These are phyloP conservation scores for Chironomus tentans DNA, from an alignment of 2,888 invertebrate species.

Conservation along the genomic window DNA sequence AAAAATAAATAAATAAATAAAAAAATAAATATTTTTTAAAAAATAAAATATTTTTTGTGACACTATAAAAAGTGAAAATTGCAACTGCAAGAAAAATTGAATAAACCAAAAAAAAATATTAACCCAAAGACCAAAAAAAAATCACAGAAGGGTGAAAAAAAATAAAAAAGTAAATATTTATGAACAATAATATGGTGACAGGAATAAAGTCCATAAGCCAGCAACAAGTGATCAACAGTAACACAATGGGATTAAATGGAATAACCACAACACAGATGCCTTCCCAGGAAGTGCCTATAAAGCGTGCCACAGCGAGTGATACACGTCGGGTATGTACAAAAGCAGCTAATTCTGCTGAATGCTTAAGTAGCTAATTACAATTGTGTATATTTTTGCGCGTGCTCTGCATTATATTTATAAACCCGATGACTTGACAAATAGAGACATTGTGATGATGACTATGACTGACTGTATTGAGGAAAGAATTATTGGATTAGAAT, in stretches of 20 bases:
- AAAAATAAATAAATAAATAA: too few relatives aligned
- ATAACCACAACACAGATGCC: conserved; percentile 25
- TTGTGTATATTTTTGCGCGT: neutral
- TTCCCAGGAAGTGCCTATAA: conserved; percentile 20
- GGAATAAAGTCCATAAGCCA: conserved; percentile 25
- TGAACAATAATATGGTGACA: conserved; percentile 24
- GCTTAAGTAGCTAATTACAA: neutral
- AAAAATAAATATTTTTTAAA: too few relatives aligned
- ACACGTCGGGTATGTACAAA: conserved; percentile 20
- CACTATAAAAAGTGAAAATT: neutral
- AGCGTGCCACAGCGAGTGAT: conserved; percentile 24
- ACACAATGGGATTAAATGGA: conserved; percentile 26
- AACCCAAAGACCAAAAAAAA: neutral
- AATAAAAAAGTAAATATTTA: neutral
- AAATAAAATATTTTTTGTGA: too few relatives aligned
- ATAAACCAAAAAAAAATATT: neutral
- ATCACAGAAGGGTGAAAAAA: neutral
- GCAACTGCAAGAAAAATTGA: neutral
- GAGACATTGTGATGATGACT: too few relatives aligned
- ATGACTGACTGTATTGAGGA: too few relatives aligned
- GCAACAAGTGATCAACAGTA: conserved; percentile 19
- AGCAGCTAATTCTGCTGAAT: neutral
- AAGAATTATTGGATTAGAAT: neutral
- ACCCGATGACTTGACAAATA: neutral
- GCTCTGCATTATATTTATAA: neutral